A percentile compares a stretch with the other conserved stretches of the same genome.
Conservation (phyloP, 2,888 invertebrate species). For the Caenorhabditis angaria region DNA sequence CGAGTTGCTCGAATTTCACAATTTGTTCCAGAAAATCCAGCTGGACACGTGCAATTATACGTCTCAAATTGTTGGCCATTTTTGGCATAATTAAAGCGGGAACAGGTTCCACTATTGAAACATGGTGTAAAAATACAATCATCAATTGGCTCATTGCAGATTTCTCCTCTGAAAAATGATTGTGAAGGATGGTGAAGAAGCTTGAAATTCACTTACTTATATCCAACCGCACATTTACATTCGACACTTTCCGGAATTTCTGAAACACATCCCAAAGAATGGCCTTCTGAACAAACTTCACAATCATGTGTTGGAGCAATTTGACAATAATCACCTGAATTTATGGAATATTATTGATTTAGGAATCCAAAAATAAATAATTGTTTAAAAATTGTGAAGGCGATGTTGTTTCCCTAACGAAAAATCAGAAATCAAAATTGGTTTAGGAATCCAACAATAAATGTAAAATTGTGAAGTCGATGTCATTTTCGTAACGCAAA, state of each 20-base stretch:
- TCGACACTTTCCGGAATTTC: constrained; percentile 7
- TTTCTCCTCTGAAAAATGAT: constrained; percentile 17
- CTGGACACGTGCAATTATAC: constrained; percentile 33
- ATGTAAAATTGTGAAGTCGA: too few species aligned
- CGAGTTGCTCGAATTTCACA: constrained; percentile 12
- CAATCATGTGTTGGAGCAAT: constrained; percentile 1
- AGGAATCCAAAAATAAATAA: too few species aligned
- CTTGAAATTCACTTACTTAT: constrained; percentile 12
- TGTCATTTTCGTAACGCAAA: too few species aligned
- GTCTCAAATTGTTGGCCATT: constrained; percentile 3
- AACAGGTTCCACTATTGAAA: constrained; percentile 24
- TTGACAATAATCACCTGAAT: constrained; percentile 25
- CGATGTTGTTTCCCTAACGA: too few species aligned
- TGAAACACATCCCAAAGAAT: constrained; percentile 8
- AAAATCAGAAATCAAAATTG: too few species aligned
- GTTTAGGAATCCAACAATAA: too few species aligned
- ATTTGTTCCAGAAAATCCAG: constrained; percentile 19
- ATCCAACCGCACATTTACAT: constrained; percentile 26
- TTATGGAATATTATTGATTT: too few species aligned
- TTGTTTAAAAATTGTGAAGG: too few species aligned
- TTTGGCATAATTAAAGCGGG: not conserved
- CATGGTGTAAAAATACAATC: constrained; percentile 28
- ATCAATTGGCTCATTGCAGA: constrained; percentile 3
- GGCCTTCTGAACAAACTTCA: constrained; percentile 16
- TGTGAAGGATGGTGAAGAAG: too few species aligned